phyloP scores from a whole-genome alignment of 2,888 invertebrate species.

The Polymixis lichenea region DNA sequence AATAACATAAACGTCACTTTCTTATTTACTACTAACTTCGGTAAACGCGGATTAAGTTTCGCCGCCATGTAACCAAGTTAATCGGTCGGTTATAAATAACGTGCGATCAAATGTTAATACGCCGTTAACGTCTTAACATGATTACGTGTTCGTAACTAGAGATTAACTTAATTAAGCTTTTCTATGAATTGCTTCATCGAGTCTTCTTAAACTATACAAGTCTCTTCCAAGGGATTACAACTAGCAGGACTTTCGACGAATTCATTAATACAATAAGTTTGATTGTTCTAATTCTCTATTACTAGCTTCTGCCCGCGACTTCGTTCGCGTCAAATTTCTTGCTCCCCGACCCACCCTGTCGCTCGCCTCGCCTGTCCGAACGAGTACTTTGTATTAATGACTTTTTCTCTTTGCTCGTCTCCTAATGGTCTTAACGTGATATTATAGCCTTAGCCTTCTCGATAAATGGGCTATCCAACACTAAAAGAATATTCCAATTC shows the following conservation, averaged over 20 bases:
- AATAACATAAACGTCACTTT: constrained; percentile 52
- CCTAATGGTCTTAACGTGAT: no score
- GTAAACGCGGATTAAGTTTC: constrained; percentile 50
- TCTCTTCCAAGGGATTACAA: background rate
- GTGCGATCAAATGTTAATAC: constrained; percentile 60
- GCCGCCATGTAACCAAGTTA: constrained; percentile 43
- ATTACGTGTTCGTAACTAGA: constrained; percentile 33
- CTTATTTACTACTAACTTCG: constrained; percentile 44
- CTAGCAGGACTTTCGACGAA: background rate
- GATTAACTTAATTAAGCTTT: constrained; percentile 49
- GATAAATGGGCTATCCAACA: no score
- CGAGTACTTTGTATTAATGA: no score
- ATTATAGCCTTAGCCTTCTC: no score
- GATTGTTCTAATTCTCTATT: background rate
- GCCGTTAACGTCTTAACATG: constrained; percentile 55
- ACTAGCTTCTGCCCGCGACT: no score
- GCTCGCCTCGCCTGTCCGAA: no score
- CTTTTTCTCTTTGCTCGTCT: no score
- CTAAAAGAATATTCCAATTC: no score
- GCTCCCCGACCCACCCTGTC: no score
- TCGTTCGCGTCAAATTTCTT: no score
- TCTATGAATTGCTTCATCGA: constrained; percentile 44
- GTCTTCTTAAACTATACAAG: background rate
- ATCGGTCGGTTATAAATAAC: constrained; percentile 62
- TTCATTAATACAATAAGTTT: background rate